These are phyloP conservation scores for Propsilocerus akamusi DNA, from an alignment of 1,140 invertebrate genomes.

Conservation along the genomic window DNA sequence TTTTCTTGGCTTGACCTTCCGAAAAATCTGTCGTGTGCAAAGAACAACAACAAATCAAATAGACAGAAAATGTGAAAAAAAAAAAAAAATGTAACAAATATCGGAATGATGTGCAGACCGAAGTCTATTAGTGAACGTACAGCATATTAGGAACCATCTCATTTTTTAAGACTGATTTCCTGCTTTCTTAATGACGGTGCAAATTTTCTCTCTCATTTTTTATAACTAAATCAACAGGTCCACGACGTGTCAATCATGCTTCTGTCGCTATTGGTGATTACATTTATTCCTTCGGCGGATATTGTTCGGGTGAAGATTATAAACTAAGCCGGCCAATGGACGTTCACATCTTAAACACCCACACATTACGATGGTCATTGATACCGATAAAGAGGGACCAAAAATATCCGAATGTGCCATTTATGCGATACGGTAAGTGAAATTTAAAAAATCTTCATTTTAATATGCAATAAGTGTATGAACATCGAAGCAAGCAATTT, in stretches of 20 bases:
- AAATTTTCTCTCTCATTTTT: too few relatives aligned
- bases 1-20: too few relatives aligned
- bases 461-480: background rate
- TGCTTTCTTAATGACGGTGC: too few relatives aligned
- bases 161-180: too few relatives aligned
- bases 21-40: too few relatives aligned
- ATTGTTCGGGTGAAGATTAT: constrained; percentile 65
- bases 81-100: too few relatives aligned
- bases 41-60: too few relatives aligned
- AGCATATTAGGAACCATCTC: too few relatives aligned
- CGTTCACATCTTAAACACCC: constrained; percentile 69
- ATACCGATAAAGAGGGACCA: constrained; percentile 16
- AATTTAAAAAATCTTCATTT: background rate
- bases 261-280: constrained; percentile 61
- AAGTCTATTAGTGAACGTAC: too few relatives aligned
- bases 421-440: constrained; percentile 25
- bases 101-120: too few relatives aligned
- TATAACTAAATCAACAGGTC: constrained; percentile 22
- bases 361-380: constrained; percentile 36
- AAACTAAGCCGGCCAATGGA: constrained; percentile 53
- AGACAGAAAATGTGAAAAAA: too few relatives aligned
- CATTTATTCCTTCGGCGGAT: constrained; percentile 84
- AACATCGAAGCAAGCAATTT: background rate
- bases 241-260: constrained; percentile 70
- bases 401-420: constrained; percentile 29